phyloP scores from a whole-genome alignment of 2,888 invertebrate genomes.

The Ceraclea dissimilis region DNA sequence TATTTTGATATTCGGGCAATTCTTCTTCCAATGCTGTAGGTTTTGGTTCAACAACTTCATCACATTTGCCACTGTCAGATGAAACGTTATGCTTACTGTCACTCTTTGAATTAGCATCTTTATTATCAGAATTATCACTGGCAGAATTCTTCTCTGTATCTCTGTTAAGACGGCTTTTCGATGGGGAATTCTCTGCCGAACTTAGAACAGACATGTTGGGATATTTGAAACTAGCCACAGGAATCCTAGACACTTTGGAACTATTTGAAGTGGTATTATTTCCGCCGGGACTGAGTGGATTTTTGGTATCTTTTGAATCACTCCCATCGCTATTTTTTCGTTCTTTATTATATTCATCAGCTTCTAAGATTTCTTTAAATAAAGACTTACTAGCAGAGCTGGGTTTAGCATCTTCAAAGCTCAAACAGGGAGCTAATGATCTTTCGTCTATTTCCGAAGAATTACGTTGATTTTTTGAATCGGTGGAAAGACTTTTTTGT shows the following conservation, averaged over 20 bases:
- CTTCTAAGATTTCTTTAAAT: conserved; percentile 14
- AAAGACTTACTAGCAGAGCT: conserved; percentile 12
- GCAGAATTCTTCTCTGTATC: conserved; percentile 23
- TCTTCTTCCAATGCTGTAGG: conserved; percentile 28
- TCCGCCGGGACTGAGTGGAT: conserved; percentile 31
- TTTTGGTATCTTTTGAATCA: conserved; percentile 26
- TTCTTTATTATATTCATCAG: conserved; percentile 29
- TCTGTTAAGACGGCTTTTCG: conserved; percentile 18
- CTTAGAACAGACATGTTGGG: conserved; percentile 32
- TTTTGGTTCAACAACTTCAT: conserved; percentile 19
- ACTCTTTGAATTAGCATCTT: conserved; percentile 11
- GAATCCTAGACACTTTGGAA: conserved; percentile 40
- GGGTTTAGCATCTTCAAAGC: conserved; percentile 26
- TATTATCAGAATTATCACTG: conserved; percentile 37
- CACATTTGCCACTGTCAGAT: conserved; percentile 28
- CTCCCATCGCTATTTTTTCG: conserved; percentile 24
- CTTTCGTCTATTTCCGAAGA: conserved; percentile 5
- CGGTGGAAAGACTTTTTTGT: conserved; percentile 41
- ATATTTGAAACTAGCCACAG: conserved; percentile 43
- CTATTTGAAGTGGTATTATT: conserved; percentile 26
- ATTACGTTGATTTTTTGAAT: conserved; percentile 31
- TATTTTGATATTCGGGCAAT: conserved; percentile 41
- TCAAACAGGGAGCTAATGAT: conserved; percentile 19
- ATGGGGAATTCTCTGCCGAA: conserved; percentile 25
- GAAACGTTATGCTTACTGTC: conserved; percentile 20